phyloP scores from a whole-genome alignment of 2,797 vertebrate species.

The Coluber constrictor region DNA sequence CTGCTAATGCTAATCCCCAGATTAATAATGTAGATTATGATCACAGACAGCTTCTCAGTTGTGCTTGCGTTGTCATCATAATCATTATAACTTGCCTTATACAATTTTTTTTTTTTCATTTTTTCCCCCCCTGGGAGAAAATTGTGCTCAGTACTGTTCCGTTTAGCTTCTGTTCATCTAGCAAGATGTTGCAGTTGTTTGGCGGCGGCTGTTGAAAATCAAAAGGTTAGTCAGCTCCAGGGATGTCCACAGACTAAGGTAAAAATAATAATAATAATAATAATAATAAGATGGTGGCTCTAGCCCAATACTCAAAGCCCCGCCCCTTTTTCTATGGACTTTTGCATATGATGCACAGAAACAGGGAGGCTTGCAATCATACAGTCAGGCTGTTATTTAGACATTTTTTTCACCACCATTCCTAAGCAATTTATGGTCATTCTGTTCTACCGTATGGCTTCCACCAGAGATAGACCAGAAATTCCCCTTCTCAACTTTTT shows the following conservation, averaged over 20 bases:
- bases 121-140: neutral
- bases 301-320: neutral
- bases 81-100: neutral
- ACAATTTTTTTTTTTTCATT: neutral
- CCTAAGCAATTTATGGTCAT: neutral
- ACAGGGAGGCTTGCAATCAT: neutral
- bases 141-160: no score
- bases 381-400: neutral
- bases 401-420: neutral
- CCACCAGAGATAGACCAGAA: neutral
- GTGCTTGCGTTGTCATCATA: neutral
- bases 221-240: neutral
- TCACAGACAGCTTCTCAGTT: neutral
- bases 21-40: neutral
- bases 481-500: neutral
- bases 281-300: neutral
- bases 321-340: neutral
- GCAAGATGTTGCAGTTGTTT: neutral
- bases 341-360: neutral
- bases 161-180: neutral
- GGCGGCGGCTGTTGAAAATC: neutral
- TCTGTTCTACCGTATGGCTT: neutral
- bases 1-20: neutral
- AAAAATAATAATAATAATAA: neutral
- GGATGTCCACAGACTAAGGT: neutral